Base-by-base conservation (phyloP, 2,888 invertebrate species). In the Diaphora mendica region DNA sequence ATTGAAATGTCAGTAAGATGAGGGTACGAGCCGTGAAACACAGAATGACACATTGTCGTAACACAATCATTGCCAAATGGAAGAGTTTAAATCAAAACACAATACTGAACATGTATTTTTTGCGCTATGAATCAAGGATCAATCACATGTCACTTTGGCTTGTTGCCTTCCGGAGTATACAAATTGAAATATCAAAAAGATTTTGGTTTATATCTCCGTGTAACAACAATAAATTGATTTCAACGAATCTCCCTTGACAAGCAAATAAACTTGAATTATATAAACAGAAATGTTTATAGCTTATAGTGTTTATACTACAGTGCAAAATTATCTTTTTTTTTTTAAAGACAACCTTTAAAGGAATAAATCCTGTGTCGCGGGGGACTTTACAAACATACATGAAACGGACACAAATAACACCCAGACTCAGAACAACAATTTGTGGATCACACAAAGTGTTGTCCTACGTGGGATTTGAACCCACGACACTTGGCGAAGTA, bases 1-100 rank as follows among this genome's bases (percentile, higher is more conserved):
- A 84, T 84, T 80, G 81, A 86, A 73, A 82, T 75, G 82, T 83
- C 85, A 79, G 76, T 68, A 71, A 73, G 79, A 67, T 67, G 48
- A 67, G 67, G 48, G 67, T 67, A 13, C 33, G 67, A 48, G 13
- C 13, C 30, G 67, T 26, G 42, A 26, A 39, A 48, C 11, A 30
- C 20, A 67, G 23, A 20, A 20, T 67, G 67, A 30, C 48, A 67
- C 30, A 48, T 67, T 48, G 67, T 23, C 48, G 67, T 48, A 13
- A 62, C 30, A 62, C 30, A 62, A 62, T 62, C 62, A 30, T 62
- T 30, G 30, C 62, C 17, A 17, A 62, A 17, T 30, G 5, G 30
- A 62, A 62, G 59, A 59, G 62, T 62, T 62, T 30, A 62, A 30
- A 62, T 30, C 30, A 62, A 62, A 62, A 62, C 30, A 26, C 30